Evolutionary conservation across 1,140 invertebrate genomes (phyloP), one percentile per base, ranked within the genome.

Genomic region (Drosophila auraria): DNA sequence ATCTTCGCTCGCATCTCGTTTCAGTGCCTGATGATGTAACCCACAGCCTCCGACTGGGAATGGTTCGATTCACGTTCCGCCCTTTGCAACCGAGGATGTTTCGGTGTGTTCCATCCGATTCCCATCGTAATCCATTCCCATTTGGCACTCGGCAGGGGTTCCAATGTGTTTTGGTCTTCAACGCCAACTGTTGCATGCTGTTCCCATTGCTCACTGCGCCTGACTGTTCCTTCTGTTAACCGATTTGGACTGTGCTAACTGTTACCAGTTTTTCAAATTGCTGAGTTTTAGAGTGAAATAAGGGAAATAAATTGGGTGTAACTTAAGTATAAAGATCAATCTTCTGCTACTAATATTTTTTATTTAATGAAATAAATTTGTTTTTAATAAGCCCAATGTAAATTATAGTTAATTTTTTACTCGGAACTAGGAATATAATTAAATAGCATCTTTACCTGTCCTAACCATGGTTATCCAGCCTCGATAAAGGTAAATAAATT

Each of bases 171-270:
- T 60, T 66, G 40, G 23, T 62, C 49, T 63, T 81, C 49, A 25
- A 64, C 17, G 68, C 42, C 83, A 84, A 84, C 86, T 87, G 84
- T 87, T 87, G 84, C 73, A 71, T 75, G 56, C 76, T 58, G 27
- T 44, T 25, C 17, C 40, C 14, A 27, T 12, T 15, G 0, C 5
- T 1, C 1, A 40, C 15, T 63, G 84, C 84, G 81, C 84, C 81
- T 69, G 84, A 23, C 81, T 72, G 59, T 78, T 81, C 68, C 49
- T 51, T 11, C 36, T 87, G 84, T 87, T 87, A 89, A 84, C 84
- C 84, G 84, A 30, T 87, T 89, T 53, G 9, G 6, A 0, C 3
- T 1, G n/a, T 14, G 12, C 0, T 0, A 69, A 69, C 17, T 81
- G 51, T 60, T 51, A 63, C 84, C 84, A 89, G 78, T 87, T 66